phyloP scores from a whole-genome alignment of 2,888 invertebrate species.

The Hyalella azteca region DNA sequence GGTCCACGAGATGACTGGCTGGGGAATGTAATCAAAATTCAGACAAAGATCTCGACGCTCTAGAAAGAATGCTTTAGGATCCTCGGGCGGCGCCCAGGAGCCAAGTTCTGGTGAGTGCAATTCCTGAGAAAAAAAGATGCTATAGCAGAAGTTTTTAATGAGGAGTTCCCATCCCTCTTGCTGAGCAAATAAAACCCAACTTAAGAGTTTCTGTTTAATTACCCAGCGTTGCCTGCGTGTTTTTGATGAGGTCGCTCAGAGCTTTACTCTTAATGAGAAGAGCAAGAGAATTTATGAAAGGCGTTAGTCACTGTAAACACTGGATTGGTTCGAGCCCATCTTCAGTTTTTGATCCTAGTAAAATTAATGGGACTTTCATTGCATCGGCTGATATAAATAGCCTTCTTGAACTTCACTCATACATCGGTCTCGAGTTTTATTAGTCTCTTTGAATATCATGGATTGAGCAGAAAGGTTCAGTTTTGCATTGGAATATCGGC shows the following conservation, averaged over 20 bases:
- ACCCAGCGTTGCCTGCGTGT: neutral
- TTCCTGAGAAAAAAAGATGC: neutral
- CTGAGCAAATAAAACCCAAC: neutral
- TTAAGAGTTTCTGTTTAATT: constrained; percentile 13
- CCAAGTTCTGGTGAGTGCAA: neutral
- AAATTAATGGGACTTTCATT: too few relatives aligned
- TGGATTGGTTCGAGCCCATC: neutral
- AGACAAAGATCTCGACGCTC: neutral
- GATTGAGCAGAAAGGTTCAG: too few relatives aligned
- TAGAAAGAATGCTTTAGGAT: neutral
- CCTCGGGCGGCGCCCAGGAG: neutral
- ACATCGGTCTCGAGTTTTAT: too few relatives aligned
- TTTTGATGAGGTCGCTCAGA: neutral
- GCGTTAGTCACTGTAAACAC: neutral
- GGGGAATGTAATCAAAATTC: neutral
- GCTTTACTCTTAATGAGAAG: constrained; percentile 9
- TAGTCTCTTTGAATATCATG: too few relatives aligned
- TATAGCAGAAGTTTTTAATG: neutral
- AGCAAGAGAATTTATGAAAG: constrained; percentile 5
- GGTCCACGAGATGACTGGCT: neutral
- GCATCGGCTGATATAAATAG: too few relatives aligned
- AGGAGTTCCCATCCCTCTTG: neutral
- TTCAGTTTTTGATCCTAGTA: neutral
- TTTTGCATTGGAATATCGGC: too few relatives aligned
- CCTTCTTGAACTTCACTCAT: too few relatives aligned